Percentiles rank a stretch among this genome's conserved stretches.
Conservation (phyloP, 2,113 vertebrate species). For the Synodontis membranacea region DNA sequence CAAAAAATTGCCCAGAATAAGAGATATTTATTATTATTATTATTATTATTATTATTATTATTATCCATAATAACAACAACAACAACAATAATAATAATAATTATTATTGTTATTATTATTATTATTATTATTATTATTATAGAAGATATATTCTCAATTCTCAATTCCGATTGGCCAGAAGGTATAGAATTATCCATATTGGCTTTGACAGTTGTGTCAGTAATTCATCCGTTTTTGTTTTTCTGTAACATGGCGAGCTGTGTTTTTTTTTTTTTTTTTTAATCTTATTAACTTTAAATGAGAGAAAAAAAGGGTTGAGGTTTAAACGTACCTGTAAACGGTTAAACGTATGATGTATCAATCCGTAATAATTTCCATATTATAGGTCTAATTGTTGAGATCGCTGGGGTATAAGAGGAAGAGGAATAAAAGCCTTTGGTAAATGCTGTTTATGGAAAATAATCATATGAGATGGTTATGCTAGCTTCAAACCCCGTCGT, state of each 20-base stretch:
- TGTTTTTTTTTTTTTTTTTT: neutral
- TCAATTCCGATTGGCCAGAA: neutral
- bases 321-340: neutral
- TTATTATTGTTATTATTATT: no score
- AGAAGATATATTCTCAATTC: no score
- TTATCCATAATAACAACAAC: no score
- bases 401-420: neutral
- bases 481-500: neutral
- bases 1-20: no score
- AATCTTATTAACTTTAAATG: neutral
- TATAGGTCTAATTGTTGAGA: neutral
- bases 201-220: neutral
- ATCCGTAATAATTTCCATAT: neutral
- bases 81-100: no score
- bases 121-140: no score
- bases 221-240: neutral
- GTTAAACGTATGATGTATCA: neutral
- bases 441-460: neutral
- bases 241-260: neutral
- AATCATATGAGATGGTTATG: neutral
- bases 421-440: neutral
- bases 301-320: neutral
- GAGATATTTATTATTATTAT: no score
- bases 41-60: no score
- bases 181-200: neutral